Evolutionary conservation across 2,888 invertebrate species (phyloP).

Genomic region (Amphipyra berbera): DNA sequence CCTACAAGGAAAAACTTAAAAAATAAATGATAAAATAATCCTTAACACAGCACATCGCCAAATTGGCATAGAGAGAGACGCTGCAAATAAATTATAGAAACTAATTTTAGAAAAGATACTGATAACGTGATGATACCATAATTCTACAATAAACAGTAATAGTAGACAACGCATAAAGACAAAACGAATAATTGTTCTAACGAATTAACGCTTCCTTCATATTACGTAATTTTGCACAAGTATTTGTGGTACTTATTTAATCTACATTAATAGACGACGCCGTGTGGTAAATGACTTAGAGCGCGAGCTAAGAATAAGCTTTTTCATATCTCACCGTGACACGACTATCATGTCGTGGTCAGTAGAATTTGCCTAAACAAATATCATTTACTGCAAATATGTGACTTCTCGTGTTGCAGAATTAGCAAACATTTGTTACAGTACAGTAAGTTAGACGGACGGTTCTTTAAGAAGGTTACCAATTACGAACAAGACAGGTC

Average conservation of each 20-base stretch:
- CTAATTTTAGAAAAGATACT: slow-evolving; percentile 36
- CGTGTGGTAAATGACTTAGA: slow-evolving; percentile 35
- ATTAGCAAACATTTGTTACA: no score
- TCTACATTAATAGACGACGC: slow-evolving; percentile 20
- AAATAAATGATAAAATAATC: no score
- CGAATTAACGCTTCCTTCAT: slow-evolving; percentile 48
- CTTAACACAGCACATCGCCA: no score
- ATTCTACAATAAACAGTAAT: slow-evolving; percentile 41
- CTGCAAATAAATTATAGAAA: slow-evolving; percentile 21
- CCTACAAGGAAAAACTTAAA: no score
- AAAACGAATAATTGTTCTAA: slow-evolving; percentile 47
- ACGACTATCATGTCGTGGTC: neutral
- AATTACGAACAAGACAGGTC: no score
- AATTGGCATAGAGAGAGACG: neutral
- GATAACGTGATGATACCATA: slow-evolving; percentile 35
- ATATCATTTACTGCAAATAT: no score
- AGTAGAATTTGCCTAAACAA: neutral
- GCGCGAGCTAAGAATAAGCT: slow-evolving; percentile 37
- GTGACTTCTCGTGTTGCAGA: no score
- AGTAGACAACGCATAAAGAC: slow-evolving; percentile 32
- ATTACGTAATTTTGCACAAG: slow-evolving; percentile 46
- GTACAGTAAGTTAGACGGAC: no score
- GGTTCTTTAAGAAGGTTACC: no score
- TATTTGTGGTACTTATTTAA: slow-evolving; percentile 34
- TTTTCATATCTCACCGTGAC: slow-evolving; percentile 14